A percentile compares a stretch with the other conserved stretches of the same genome.
phyloP scores from a whole-genome alignment of 1,140 invertebrate species.

The Anastatus disparis region DNA sequence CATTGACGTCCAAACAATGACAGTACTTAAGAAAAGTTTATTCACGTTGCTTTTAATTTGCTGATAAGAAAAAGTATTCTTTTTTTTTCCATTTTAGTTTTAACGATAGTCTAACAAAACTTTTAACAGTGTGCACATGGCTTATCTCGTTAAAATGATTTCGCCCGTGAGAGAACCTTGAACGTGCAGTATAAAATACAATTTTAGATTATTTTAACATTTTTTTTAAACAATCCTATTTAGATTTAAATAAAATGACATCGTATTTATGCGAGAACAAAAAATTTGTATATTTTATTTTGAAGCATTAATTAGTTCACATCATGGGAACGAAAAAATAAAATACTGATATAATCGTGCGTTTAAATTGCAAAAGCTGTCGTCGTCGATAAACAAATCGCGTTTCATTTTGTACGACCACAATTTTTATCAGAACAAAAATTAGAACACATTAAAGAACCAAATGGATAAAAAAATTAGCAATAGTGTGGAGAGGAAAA shows the following conservation, averaged over 20 bases:
- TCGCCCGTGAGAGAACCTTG: not conserved
- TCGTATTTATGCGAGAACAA: not conserved
- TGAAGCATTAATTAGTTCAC: not conserved
- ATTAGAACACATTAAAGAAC: not conserved
- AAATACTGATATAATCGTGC: too few species aligned
- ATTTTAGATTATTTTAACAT: not conserved
- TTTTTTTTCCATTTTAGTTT: too few species aligned
- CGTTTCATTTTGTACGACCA: not conserved
- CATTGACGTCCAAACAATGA: conserved; percentile 21
- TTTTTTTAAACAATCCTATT: not conserved
- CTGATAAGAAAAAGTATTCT: conserved; percentile 27
- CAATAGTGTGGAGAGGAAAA: conserved; percentile 19
- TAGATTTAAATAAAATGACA: not conserved
- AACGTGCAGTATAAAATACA: not conserved
- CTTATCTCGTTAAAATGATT: conserved; percentile 19
- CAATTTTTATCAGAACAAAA: not conserved
- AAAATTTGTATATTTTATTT: not conserved
- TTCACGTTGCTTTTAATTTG: conserved; percentile 17
- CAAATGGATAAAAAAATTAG: not conserved
- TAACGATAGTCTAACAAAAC: conserved; percentile 23
- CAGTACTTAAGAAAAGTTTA: conserved; percentile 4
- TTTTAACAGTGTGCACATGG: conserved; percentile 13
- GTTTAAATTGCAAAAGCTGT: not conserved
- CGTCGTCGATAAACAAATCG: conserved; percentile 7
- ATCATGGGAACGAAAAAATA: not conserved